Percentiles rank a stretch among this genome's conserved stretches.
Evolutionary conservation across 2,888 invertebrate genomes (phyloP).

Genomic region (Acanthoscelides obtectus): DNA sequence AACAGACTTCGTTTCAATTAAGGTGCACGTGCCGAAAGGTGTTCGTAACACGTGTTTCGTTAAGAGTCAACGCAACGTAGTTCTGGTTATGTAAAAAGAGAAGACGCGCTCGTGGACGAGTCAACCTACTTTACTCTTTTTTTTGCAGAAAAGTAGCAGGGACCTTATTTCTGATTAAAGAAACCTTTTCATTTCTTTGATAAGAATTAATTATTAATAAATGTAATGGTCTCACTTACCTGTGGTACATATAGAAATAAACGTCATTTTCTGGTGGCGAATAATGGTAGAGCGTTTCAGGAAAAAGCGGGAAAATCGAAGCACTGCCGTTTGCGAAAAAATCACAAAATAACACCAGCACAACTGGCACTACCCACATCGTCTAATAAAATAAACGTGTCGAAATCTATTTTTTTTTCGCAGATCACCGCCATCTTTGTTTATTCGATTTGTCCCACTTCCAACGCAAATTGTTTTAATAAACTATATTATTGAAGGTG

Average conservation of each 20-base stretch:
- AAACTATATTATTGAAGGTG: neutral
- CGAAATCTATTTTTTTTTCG: neutral
- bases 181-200: too few species aligned
- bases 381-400: slow-evolving; percentile 1
- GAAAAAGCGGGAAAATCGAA: slow-evolving; percentile 24
- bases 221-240: slow-evolving; percentile 33
- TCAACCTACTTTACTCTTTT: too few species aligned
- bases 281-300: slow-evolving; percentile 23
- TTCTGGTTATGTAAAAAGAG: too few species aligned
- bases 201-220: too few species aligned
- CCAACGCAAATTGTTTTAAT: neutral
- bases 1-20: neutral
- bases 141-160: too few species aligned
- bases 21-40: too few species aligned
- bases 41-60: too few species aligned
- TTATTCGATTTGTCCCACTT: neutral
- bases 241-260: slow-evolving; percentile 35
- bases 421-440: neutral
- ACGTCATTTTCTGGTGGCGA: slow-evolving; percentile 33
- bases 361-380: slow-evolving; percentile 13
- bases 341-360: slow-evolving; percentile 12
- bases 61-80: too few species aligned
- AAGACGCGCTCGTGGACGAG: too few species aligned
- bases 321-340: slow-evolving; percentile 12
- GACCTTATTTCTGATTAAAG: too few species aligned